Evolutionary conservation across 2,797 vertebrate genomes (phyloP).

Genomic region (Pipistrellus nathusii): DNA sequence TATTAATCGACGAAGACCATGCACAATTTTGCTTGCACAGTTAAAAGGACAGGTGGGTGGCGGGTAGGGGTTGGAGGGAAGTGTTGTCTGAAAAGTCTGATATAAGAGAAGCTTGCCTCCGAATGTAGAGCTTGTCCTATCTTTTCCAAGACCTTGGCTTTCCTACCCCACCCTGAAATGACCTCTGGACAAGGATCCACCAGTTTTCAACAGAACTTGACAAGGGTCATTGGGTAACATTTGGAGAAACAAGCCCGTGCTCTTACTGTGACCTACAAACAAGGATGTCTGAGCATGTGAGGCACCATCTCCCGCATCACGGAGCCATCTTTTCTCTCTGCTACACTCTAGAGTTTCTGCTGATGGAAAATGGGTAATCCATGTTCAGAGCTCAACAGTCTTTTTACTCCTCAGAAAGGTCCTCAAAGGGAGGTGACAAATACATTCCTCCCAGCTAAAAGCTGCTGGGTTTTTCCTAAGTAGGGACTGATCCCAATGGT

Average conservation of each 20-base stretch:
- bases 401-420: slow-evolving; percentile 80
- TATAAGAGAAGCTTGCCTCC: slow-evolving; percentile 81
- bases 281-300: slow-evolving; percentile 60
- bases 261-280: slow-evolving; percentile 62
- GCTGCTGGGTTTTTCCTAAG: slow-evolving; percentile 60
- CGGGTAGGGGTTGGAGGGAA: slow-evolving; percentile 60
- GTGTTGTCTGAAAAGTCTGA: slow-evolving; percentile 82
- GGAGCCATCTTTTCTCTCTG: slow-evolving; percentile 72
- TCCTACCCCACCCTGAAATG: slow-evolving; percentile 82
- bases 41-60: slow-evolving; percentile 75
- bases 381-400: slow-evolving; percentile 76
- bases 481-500: slow-evolving; percentile 69
- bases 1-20: slow-evolving; percentile 91
- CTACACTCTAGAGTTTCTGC: slow-evolving; percentile 43
- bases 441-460: slow-evolving; percentile 75
- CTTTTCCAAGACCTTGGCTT: slow-evolving; percentile 84
- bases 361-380: slow-evolving; percentile 80
- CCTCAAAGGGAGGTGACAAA: slow-evolving; percentile 73
- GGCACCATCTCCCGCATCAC: slow-evolving; percentile 55
- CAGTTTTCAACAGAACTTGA: slow-evolving; percentile 78
- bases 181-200: slow-evolving; percentile 79
- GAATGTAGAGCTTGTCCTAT: slow-evolving; percentile 77
- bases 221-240: slow-evolving; percentile 78
- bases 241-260: slow-evolving; percentile 71
- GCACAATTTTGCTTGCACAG: slow-evolving; percentile 90